A percentile compares a stretch with the other conserved stretches of the same genome.
These are phyloP conservation scores for Smutsia gigantea DNA, from an alignment of 2,797 vertebrate genomes.

Conservation along the genomic window DNA sequence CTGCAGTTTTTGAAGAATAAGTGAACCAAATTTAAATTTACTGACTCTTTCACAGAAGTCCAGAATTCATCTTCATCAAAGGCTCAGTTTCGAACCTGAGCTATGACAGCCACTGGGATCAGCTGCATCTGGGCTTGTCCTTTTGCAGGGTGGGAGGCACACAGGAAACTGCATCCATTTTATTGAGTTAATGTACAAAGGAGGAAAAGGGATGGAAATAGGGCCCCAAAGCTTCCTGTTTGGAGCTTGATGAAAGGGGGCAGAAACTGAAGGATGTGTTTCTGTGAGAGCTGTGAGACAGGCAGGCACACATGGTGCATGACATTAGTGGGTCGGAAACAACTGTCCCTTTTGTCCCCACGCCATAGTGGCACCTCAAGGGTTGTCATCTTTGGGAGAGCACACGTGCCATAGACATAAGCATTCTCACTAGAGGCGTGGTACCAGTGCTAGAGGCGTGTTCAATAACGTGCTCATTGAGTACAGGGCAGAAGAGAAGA, in stretches of 20 bases:
- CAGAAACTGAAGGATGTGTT: neutral
- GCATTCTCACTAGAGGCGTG: neutral
- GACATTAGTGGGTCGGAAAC: neutral
- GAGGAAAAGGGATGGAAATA: neutral
- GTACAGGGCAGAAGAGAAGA: neutral
- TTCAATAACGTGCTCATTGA: neutral
- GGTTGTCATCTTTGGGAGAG: neutral
- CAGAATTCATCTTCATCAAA: neutral
- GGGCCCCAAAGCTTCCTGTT: neutral
- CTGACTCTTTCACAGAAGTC: neutral
- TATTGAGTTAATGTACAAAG: neutral
- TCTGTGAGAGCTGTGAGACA: neutral
- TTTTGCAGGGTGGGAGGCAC: neutral
- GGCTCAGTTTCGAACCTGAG: neutral
- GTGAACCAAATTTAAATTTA: neutral
- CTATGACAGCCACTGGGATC: neutral
- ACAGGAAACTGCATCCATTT: neutral
- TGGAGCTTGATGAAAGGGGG: neutral
- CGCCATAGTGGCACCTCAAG: neutral
- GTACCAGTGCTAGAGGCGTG: neutral
- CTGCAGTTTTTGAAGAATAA: neutral
- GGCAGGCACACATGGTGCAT: neutral
- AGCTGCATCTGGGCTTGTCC: neutral
- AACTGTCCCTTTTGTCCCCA: neutral
- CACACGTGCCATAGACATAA: neutral